These are phyloP conservation scores for Argyra leucocephala DNA, from an alignment of 2,888 invertebrate genomes.

Conservation along the genomic window DNA sequence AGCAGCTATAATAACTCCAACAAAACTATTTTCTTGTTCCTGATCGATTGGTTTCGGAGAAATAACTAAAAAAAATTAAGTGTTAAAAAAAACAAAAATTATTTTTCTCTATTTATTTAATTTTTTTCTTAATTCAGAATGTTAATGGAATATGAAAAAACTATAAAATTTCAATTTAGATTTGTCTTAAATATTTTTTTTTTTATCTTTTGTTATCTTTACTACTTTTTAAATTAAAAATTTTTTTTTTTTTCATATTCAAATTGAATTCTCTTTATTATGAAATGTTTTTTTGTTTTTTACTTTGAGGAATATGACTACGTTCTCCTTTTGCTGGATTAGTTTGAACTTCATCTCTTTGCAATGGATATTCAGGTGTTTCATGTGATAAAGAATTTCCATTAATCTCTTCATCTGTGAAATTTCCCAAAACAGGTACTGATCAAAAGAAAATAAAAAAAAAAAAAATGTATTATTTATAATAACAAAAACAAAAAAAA, in stretches of 20 bases:
- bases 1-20: slow-evolving; percentile 59
- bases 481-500: no score
- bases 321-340: slow-evolving; percentile 49
- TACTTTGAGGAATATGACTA: slow-evolving; percentile 41
- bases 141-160: no score
- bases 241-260: slow-evolving; percentile 23
- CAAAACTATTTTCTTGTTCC: slow-evolving; percentile 50
- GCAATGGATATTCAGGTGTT: slow-evolving; percentile 55
- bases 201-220: no score
- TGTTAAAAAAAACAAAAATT: no score
- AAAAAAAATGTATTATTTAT: background rate
- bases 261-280: slow-evolving; percentile 18
- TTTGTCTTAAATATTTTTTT: no score
- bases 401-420: slow-evolving; percentile 51
- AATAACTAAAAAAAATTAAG: slow-evolving; percentile 31
- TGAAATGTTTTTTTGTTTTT: slow-evolving; percentile 22
- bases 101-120: no score
- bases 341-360: slow-evolving; percentile 59
- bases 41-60: slow-evolving; percentile 49
- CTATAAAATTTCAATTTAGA: no score
- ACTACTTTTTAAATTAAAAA: background rate
- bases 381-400: slow-evolving; percentile 42
- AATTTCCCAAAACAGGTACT: slow-evolving; percentile 54
- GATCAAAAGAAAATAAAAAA: slow-evolving; percentile 25
- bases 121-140: no score